phyloP scores from a whole-genome alignment of 2,888 invertebrate genomes.

The Argyresthia albistria region DNA sequence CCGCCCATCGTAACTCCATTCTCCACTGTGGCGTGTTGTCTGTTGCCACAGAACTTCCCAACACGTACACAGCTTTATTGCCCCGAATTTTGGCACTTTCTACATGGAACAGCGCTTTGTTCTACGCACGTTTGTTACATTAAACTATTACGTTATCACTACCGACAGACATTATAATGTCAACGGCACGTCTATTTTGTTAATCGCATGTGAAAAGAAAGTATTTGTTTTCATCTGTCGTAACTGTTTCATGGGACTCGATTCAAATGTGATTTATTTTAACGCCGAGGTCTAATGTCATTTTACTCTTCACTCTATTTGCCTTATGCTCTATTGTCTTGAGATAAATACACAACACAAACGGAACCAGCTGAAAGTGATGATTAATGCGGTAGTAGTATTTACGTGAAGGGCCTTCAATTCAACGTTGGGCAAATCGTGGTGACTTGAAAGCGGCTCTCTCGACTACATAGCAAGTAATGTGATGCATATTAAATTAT shows the following conservation, averaged over 20 bases:
- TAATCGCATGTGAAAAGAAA: not conserved
- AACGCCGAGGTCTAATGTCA: too few relatives aligned
- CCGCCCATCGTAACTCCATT: constrained; percentile 9
- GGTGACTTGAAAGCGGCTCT: constrained; percentile 25
- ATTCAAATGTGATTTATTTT: too few relatives aligned
- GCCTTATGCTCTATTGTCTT: too few relatives aligned
- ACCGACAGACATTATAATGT: not conserved
- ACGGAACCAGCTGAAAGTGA: not conserved
- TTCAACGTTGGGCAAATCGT: constrained; percentile 18
- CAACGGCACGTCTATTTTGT: not conserved
- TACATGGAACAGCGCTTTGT: constrained; percentile 24
- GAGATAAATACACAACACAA: too few relatives aligned
- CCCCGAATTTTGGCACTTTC: constrained; percentile 34
- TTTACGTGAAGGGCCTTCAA: not conserved
- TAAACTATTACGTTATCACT: constrained; percentile 14
- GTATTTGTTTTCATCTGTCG: too few relatives aligned
- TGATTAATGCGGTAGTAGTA: not conserved
- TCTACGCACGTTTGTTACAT: constrained; percentile 26
- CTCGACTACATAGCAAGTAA: constrained; percentile 33
- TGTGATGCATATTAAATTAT: constrained; percentile 5
- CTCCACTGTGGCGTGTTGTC: constrained; percentile 14
- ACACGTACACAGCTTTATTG: constrained; percentile 34
- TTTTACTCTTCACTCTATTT: too few relatives aligned
- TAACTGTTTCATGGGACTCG: too few relatives aligned
- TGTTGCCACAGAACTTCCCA: constrained; percentile 18